These are phyloP conservation scores for Luscinia luscinia DNA, from an alignment of 2,797 vertebrate species.

Conservation along the genomic window DNA sequence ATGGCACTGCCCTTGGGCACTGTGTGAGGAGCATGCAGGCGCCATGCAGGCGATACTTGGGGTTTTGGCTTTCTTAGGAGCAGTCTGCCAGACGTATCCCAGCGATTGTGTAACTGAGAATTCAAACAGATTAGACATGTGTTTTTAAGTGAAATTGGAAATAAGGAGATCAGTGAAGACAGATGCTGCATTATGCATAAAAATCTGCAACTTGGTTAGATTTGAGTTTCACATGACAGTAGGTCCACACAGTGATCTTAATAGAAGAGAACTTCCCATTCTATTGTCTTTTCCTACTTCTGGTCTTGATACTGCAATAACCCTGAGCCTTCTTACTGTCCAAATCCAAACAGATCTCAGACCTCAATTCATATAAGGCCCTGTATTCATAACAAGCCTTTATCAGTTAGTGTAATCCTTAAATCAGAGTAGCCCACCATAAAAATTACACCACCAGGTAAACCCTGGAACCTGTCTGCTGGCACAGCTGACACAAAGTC, in stretches of 20 bases:
- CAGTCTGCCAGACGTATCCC: background rate
- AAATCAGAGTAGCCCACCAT: background rate
- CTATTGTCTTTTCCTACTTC: background rate
- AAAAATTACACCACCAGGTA: background rate
- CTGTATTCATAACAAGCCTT: background rate
- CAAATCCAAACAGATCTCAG: background rate
- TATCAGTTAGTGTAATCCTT: background rate
- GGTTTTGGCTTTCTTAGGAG: constrained; percentile 2
- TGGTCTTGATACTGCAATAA: background rate
- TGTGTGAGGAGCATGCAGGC: accelerated
- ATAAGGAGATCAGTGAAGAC: constrained; percentile 32
- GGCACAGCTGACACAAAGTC: background rate
- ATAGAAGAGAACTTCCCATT: background rate
- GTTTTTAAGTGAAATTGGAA: constrained; percentile 50
- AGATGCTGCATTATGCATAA: constrained; percentile 22
- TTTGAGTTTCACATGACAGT: background rate
- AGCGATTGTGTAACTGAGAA: constrained; percentile 18
- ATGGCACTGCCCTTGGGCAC: background rate
- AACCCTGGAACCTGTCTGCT: background rate
- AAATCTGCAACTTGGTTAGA: constrained; percentile 27
- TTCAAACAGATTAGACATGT: constrained; percentile 42
- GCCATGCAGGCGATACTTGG: background rate
- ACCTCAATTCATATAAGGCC: background rate
- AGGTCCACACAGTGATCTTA: background rate
- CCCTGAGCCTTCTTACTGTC: background rate